Evolutionary conservation across 2,888 invertebrate genomes (phyloP).

Genomic region (Melipona bicolor): DNA sequence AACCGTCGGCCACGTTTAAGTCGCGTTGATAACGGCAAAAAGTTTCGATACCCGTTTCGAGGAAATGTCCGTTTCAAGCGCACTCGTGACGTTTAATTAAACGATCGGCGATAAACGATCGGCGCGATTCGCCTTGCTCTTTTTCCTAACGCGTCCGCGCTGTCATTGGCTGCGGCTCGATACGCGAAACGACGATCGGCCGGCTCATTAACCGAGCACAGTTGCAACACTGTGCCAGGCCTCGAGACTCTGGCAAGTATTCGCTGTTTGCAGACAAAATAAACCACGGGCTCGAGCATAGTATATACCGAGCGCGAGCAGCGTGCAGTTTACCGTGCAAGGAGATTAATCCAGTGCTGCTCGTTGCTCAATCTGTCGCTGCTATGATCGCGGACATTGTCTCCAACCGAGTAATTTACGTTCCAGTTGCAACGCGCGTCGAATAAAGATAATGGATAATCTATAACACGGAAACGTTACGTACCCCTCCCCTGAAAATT

Average conservation of each 20-base stretch:
- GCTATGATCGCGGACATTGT: constrained; percentile 54
- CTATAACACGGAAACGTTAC: neutral
- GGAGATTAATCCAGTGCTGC: constrained; percentile 59
- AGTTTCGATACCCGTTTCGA: neutral
- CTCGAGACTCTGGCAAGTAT: constrained; percentile 24
- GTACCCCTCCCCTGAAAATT: neutral
- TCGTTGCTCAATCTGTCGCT: constrained; percentile 45
- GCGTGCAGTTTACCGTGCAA: constrained; percentile 49
- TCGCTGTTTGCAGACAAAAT: constrained; percentile 58
- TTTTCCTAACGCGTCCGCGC: constrained; percentile 37
- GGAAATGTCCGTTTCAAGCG: constrained; percentile 4
- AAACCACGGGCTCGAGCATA: constrained; percentile 36
- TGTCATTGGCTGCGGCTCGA: constrained; percentile 64
- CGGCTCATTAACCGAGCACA: constrained; percentile 75
- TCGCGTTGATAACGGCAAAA: neutral
- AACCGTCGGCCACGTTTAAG: neutral
- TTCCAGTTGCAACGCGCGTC: constrained; percentile 23
- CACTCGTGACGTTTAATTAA: constrained; percentile 53
- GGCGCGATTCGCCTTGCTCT: constrained; percentile 13
- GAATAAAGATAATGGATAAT: constrained; percentile 22
- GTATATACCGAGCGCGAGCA: constrained; percentile 19
- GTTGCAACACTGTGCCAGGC: constrained; percentile 61
- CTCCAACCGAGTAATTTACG: constrained; percentile 52
- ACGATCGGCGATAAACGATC: constrained; percentile 42
- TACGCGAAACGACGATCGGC: constrained; percentile 74